Evolutionary conservation across 2,113 vertebrate species (phyloP).

Genomic region (Peromyscus maniculatus): DNA sequence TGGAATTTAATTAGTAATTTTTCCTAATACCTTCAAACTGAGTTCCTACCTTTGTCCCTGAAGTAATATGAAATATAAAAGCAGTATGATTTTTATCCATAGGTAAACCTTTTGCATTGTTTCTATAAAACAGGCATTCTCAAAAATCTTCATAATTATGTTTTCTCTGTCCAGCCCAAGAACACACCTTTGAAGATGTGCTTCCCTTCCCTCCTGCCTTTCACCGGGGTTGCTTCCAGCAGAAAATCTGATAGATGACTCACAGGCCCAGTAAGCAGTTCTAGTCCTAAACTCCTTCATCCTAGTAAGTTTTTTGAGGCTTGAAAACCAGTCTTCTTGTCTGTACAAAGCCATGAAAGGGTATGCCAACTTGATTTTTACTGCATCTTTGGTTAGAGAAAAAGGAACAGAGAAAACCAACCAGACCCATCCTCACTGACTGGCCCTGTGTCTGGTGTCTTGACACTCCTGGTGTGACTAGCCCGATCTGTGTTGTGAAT

Average conservation of each 20-base stretch:
- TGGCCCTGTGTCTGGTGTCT: constrained; percentile 28
- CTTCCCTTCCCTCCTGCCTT: background rate
- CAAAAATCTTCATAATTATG: background rate
- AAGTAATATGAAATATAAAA: constrained; percentile 18
- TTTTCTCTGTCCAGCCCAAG: constrained; percentile 9
- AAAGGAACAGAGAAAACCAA: constrained; percentile 66
- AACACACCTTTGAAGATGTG: background rate
- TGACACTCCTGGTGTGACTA: constrained; percentile 49
- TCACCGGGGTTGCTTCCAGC: background rate
- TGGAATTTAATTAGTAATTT: background rate
- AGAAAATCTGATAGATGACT: constrained; percentile 3
- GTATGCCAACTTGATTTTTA: constrained; percentile 38
- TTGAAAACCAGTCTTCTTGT: constrained; percentile 63
- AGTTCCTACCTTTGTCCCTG: constrained; percentile 42
- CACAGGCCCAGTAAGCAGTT: constrained; percentile 7
- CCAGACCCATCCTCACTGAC: background rate
- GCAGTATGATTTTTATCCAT: background rate
- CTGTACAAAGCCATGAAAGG: constrained; percentile 44
- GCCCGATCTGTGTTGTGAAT: constrained; percentile 55
- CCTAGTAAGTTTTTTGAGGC: constrained; percentile 41
- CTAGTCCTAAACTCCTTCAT: constrained; percentile 14
- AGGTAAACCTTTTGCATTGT: constrained; percentile 56
- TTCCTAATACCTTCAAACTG: constrained; percentile 45
- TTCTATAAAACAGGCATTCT: constrained; percentile 1
- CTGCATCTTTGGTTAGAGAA: constrained; percentile 33